Evolutionary conservation across 2,888 invertebrate species (phyloP).

Genomic region (Penaeus monodon): DNA sequence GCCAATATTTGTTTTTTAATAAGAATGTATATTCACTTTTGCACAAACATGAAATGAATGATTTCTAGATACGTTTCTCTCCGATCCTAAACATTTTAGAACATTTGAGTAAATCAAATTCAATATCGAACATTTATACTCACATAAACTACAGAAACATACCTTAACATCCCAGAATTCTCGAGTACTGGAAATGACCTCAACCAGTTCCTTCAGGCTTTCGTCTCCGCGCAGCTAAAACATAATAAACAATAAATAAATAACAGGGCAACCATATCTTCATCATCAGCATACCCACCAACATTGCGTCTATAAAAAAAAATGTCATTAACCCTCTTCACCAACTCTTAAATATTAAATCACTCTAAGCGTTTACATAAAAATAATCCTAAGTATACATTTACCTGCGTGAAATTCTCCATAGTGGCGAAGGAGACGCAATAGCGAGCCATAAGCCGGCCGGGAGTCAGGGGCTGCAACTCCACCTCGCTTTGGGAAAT

Average conservation of each 20-base stretch:
- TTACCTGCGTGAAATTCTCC: constrained; percentile 78
- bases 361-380: too few relatives aligned
- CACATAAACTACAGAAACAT: not conserved
- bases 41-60: too few relatives aligned
- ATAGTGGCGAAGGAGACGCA: constrained; percentile 80
- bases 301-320: too few relatives aligned
- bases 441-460: constrained; percentile 81
- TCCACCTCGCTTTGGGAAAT: constrained; percentile 76
- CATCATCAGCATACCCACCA: too few relatives aligned
- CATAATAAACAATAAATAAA: not conserved
- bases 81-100: too few relatives aligned
- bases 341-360: too few relatives aligned
- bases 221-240: constrained; percentile 68
- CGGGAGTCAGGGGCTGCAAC: constrained; percentile 77
- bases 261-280: not conserved
- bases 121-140: too few relatives aligned
- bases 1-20: too few relatives aligned
- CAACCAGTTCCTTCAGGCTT: constrained; percentile 69
- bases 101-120: too few relatives aligned
- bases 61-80: too few relatives aligned
- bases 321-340: too few relatives aligned
- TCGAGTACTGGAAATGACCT: constrained; percentile 68
- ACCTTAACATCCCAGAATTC: constrained; percentile 69
- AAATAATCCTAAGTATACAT: not conserved
- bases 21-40: too few relatives aligned